These are phyloP conservation scores for Volucella inanis DNA, from an alignment of 2,888 invertebrate species.

Conservation along the genomic window DNA sequence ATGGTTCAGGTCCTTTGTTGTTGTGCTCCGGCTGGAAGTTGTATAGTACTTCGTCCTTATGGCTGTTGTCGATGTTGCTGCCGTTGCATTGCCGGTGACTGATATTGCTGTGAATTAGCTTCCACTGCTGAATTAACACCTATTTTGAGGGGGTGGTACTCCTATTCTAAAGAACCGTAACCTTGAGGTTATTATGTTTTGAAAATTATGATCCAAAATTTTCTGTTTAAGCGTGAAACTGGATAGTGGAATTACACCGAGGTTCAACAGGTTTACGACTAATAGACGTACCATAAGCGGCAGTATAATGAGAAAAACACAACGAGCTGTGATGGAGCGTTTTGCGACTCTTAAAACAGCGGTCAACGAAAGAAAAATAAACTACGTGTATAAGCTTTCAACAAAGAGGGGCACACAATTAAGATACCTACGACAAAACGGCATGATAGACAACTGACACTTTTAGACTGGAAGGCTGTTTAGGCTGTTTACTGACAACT, in stretches of 20 bases:
- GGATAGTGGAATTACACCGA: constrained; percentile 87
- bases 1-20: constrained; percentile 84
- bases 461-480: too few species aligned
- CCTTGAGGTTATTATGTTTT: too few species aligned
- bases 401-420: too few species aligned
- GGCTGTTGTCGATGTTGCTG: constrained; percentile 75
- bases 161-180: constrained; percentile 84
- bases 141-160: constrained; percentile 76
- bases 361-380: too few species aligned
- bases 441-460: too few species aligned
- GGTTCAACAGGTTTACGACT: constrained; percentile 79
- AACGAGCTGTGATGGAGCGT: too few species aligned
- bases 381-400: too few species aligned
- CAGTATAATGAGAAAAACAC: too few species aligned
- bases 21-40: constrained; percentile 70
- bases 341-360: too few species aligned
- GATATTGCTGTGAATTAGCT: constrained; percentile 80
- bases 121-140: constrained; percentile 80
- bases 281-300: constrained; percentile 76
- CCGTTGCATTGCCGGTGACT: constrained; percentile 73
- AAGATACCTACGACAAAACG: too few species aligned
- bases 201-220: constrained; percentile 98
- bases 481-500: too few species aligned
- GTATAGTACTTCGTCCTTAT: constrained; percentile 69
- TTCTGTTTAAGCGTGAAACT: constrained; percentile 95